Percentiles rank a stretch among this genome's conserved stretches.
These are phyloP conservation scores for Amblyraja radiata DNA, from an alignment of 2,797 vertebrate genomes.

Conservation along the genomic window DNA sequence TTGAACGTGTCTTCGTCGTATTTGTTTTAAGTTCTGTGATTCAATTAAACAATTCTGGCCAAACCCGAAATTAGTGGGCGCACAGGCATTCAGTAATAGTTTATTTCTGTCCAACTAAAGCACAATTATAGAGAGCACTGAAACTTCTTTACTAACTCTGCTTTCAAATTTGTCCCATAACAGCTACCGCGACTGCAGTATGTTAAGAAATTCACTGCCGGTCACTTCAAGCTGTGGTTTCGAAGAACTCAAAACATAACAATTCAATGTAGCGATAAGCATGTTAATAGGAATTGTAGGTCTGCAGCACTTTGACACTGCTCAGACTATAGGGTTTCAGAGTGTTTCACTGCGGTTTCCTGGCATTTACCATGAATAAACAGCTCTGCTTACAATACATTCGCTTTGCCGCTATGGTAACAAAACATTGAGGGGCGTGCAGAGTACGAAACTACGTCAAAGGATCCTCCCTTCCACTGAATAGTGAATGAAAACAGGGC, in stretches of 20 bases:
- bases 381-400: conserved; percentile 12
- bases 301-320: background rate
- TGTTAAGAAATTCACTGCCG: background rate
- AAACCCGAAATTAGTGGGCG: background rate
- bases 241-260: background rate
- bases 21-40: background rate
- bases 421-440: background rate
- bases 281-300: background rate
- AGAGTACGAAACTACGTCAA: conserved; percentile 21
- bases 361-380: conserved; percentile 29
- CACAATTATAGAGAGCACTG: background rate
- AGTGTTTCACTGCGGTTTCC: conserved; percentile 24
- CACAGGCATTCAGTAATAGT: background rate
- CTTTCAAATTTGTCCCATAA: background rate
- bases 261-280: background rate
- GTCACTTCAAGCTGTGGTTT: background rate
- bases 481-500: conserved; percentile 2
- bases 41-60: background rate
- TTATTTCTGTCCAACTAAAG: background rate
- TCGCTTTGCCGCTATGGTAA: conserved; percentile 32
- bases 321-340: conserved; percentile 8
- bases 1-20: background rate
- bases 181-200: background rate
- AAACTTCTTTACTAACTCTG: background rate
- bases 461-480: conserved; percentile 20